Base-by-base conservation (phyloP, 2,113 vertebrate species). In the Pachypanchax playfairii region DNA sequence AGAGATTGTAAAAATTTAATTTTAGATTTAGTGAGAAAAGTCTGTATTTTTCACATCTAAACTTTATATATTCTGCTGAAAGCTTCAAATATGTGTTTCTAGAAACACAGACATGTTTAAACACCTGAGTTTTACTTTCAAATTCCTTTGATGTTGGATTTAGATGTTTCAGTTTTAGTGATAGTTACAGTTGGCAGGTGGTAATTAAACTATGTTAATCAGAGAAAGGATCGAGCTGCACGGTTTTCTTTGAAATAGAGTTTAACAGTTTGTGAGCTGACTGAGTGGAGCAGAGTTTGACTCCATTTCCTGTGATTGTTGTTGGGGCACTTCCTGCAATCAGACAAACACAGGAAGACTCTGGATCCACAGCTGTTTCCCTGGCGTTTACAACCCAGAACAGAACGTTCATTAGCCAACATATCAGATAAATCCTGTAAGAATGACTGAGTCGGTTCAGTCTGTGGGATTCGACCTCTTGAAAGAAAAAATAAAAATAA, bases 301-400 rank as follows among this genome's bases (percentile, higher is more conserved):
- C 44, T 57, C 31, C 18, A 33, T 75, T 89, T 92, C 91, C 91
- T 81, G 65, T 47, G 4, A 89, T 90, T 92, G 84, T 87, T 49
- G 31, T 65, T 15, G 28, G n/a, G 46, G 46, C 8, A 56, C 54
- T 82, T 82, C 75, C 74, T 82, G 58, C 33, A 18, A 68, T 79
- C 70, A 65, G 59, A 82, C 81, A 90, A 91, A 91, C 33, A 70
- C 83, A 82, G 90, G 90, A 91, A 89, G 55, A 73, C 53, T 73
- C 36, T 52, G n/a, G 20, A 55, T 70, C 28, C 49, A 58, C 58
- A 73, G 65, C 39, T 67, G 54, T 75, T 52, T 59, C 49, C 58
- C 69, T 26, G 55, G 28, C 51, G 35, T 26, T n/a, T 39, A 6
- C 24, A 47, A 29, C 44, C 33, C 5, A 52, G 54, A 73, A 59